A percentile compares a stretch with the other conserved stretches of the same genome.
Conservation (phyloP, 2,113 vertebrate species). For the Dunckerocampus dactyliophorus region DNA sequence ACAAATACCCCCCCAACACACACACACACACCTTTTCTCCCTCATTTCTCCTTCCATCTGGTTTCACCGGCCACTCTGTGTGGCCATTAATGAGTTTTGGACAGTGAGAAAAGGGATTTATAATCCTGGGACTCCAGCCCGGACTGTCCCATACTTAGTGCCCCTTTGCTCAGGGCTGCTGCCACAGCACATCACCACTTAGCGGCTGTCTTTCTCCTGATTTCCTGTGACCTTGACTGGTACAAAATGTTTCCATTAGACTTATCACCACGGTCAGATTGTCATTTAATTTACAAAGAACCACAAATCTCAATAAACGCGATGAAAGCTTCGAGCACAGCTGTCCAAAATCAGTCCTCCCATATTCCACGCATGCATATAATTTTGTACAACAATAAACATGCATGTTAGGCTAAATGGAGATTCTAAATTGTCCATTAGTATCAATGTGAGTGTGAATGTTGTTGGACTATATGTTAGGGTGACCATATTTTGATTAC, state of each 20-base stretch:
- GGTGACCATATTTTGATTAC: too few relatives aligned
- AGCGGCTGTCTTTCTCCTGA: conserved; percentile 38
- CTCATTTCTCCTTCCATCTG: conserved; percentile 51
- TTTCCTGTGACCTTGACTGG: conserved; percentile 38
- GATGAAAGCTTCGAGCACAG: neutral
- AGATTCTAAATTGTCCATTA: too few relatives aligned
- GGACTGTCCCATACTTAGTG: conserved; percentile 53
- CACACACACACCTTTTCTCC: conserved; percentile 20
- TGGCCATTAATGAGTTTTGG: conserved; percentile 79
- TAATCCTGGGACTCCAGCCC: conserved; percentile 48
- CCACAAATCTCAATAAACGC: neutral
- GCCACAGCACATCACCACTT: conserved; percentile 49
- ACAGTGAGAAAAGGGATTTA: conserved; percentile 67
- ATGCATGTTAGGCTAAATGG: too few relatives aligned
- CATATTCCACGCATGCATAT: too few relatives aligned
- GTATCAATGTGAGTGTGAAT: too few relatives aligned
- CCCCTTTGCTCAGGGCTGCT: conserved; percentile 43
- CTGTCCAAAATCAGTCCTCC: too few relatives aligned
- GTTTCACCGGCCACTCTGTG: conserved; percentile 58
- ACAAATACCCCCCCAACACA: neutral
- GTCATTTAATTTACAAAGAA: neutral
- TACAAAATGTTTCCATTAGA: neutral
- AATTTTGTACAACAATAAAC: too few relatives aligned
- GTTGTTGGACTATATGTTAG: too few relatives aligned
- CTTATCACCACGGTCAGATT: neutral